Evolutionary conservation across 2,888 invertebrate genomes (phyloP).

Genomic region (Synergus japonicus): DNA sequence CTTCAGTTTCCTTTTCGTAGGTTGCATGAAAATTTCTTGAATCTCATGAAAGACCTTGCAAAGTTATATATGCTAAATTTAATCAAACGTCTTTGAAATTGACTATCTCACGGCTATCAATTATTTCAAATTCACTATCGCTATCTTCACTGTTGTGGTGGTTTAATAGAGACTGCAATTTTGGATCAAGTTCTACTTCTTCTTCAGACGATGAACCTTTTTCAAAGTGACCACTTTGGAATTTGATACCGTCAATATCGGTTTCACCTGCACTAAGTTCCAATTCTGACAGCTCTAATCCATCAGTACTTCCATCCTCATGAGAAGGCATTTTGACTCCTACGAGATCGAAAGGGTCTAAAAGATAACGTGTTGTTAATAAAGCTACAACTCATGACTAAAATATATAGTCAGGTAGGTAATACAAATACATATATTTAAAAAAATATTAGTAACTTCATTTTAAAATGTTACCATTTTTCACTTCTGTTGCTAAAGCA

Average conservation of each 20-base stretch:
- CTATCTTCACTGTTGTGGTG: slow-evolving; percentile 70
- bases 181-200: slow-evolving; percentile 67
- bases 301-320: slow-evolving; percentile 74
- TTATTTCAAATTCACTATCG: slow-evolving; percentile 75
- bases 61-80: neutral
- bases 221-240: slow-evolving; percentile 73
- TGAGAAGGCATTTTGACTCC: slow-evolving; percentile 75
- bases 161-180: slow-evolving; percentile 56
- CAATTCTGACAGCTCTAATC: slow-evolving; percentile 72
- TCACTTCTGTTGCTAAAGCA: slow-evolving; percentile 65
- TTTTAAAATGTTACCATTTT: slow-evolving; percentile 61
- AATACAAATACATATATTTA: neutral
- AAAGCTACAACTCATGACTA: neutral
- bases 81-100: slow-evolving; percentile 55
- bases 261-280: slow-evolving; percentile 71
- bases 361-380: slow-evolving; percentile 28
- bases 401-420: neutral
- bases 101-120: slow-evolving; percentile 70
- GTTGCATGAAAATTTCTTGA: slow-evolving; percentile 1
- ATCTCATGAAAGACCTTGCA: neutral
- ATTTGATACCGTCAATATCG: slow-evolving; percentile 70
- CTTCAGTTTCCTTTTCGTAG: neutral
- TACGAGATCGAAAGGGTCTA: slow-evolving; percentile 70
- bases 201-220: slow-evolving; percentile 72
- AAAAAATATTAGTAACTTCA: neutral